Evolutionary conservation across 2,888 invertebrate species (phyloP), one percentile per base, ranked within the genome.

Genomic region (Synanthedon myopaeformis): DNA sequence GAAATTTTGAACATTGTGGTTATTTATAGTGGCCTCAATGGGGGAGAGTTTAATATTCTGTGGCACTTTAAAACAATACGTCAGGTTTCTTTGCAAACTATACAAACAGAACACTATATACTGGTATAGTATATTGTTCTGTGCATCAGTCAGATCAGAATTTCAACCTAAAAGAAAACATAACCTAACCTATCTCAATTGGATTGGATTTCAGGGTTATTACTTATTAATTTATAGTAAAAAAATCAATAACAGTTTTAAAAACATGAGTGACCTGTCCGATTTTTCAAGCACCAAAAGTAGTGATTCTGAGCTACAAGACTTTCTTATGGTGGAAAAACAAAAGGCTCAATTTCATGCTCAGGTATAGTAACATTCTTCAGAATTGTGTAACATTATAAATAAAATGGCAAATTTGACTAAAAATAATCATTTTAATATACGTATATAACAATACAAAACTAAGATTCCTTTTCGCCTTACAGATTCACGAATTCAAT

Each of bases 281-380:
- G 86, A 87, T 59, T 85, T 72, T 64, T 61, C 84, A 1, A 74
- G 72, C 54, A 57, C 80, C 0, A 87, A 85, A 61, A 82, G 77
- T 6, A 89, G 82, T n/a, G 93, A 94, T 70, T 89, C 90, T 54
- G 96, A 96, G 76, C 77, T 96, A 35, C 94, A 96, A 75, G 94
- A 96, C 67, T 95, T 96, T 77, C 80, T 96, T 1, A 85, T 93
- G 83, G 90, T 92, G 28, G 96, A 96, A 77, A 95, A 96, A 74
- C 95, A 96, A 74, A 96, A 95, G 72, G 96, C 96, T 1, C 94
- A 95, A 82, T 92, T 96, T 61, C 94, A 94, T 78, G 94, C 94
- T 56, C 96, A 96, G 91, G 96, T 96, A n/a, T 19, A 4, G 6
- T 51, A 51, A 35, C 41, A 13, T n/a, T 13, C n/a, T 45, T 45